phyloP scores from a whole-genome alignment of 30 jellyfish, hydroid and myxozoan species.

The Hydractinia echinata region DNA sequence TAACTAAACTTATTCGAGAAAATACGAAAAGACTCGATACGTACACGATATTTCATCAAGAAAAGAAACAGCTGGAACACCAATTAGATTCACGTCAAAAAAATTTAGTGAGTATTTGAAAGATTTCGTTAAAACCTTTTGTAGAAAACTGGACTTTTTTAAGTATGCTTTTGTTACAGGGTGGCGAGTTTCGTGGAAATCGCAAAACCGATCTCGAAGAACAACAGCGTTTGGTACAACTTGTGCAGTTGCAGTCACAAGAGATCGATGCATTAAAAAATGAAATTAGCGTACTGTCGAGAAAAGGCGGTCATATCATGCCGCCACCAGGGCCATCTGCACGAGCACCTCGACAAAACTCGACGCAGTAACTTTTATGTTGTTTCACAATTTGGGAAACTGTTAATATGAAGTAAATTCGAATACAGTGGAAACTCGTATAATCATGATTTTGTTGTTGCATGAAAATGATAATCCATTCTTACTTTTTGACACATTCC shows the following conservation, averaged over 20 bases:
- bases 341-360: too few relatives aligned
- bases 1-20: conserved; percentile 80
- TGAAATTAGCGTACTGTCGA: conserved; percentile 66
- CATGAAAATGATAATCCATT: too few relatives aligned
- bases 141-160: neutral
- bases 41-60: conserved; percentile 60
- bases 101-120: conserved; percentile 54
- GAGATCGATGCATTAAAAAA: conserved; percentile 84
- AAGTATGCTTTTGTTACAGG: conserved; percentile 43
- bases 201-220: conserved; percentile 71
- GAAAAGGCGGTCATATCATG: conserved; percentile 88
- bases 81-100: conserved; percentile 74
- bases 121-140: neutral
- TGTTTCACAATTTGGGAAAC: too few relatives aligned
- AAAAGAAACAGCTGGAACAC: conserved; percentile 65
- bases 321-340: conserved; percentile 55
- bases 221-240: conserved; percentile 73
- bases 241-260: conserved; percentile 78
- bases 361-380: too few relatives aligned
- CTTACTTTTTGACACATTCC: too few relatives aligned
- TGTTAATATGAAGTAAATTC: too few relatives aligned
- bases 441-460: too few relatives aligned
- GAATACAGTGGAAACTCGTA: too few relatives aligned
- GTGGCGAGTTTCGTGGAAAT: conserved; percentile 87
- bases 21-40: conserved; percentile 87